Conservation (phyloP, 2,888 invertebrate species). For the Bhutanitis thaidina region DNA sequence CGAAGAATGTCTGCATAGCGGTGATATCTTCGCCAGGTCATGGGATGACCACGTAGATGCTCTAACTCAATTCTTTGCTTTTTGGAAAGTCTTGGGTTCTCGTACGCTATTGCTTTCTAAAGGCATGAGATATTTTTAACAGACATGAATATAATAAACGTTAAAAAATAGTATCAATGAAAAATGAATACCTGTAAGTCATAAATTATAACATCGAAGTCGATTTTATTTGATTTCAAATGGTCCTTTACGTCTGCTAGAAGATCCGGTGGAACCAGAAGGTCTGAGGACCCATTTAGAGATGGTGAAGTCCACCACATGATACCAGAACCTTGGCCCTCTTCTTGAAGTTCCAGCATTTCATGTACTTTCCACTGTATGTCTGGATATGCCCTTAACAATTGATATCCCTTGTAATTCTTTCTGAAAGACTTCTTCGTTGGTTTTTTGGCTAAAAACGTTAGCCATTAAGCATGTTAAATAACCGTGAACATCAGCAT, state of each 20-base stretch:
- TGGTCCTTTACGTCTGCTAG: conserved; percentile 79
- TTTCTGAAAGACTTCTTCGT: conserved; percentile 60
- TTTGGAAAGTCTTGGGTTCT: conserved; percentile 83
- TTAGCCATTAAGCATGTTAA: neutral
- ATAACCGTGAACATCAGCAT: neutral
- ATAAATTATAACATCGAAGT: conserved; percentile 83
- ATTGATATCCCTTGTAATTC: conserved; percentile 78
- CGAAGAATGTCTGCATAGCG: conserved; percentile 84
- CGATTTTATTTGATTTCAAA: conserved; percentile 81
- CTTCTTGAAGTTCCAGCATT: conserved; percentile 68
- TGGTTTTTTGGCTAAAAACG: conserved; percentile 48
- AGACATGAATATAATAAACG: too few relatives aligned
- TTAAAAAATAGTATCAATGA: too few relatives aligned
- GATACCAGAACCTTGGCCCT: conserved; percentile 67
- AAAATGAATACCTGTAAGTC: conserved; percentile 82
- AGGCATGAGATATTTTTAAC: conserved; percentile 8
- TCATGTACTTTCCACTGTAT: conserved; percentile 65
- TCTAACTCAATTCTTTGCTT: conserved; percentile 80
- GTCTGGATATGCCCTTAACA: conserved; percentile 67
- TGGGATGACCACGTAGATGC: conserved; percentile 79
- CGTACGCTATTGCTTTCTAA: conserved; percentile 83
- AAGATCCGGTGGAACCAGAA: conserved; percentile 86
- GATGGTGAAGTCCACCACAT: conserved; percentile 76
- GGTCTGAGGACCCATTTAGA: conserved; percentile 81
- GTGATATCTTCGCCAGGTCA: conserved; percentile 87